Evolutionary conservation across 2,888 invertebrate species (phyloP), one percentile per base, ranked within the genome.

Genomic region (Chymomyza caudatula): DNA sequence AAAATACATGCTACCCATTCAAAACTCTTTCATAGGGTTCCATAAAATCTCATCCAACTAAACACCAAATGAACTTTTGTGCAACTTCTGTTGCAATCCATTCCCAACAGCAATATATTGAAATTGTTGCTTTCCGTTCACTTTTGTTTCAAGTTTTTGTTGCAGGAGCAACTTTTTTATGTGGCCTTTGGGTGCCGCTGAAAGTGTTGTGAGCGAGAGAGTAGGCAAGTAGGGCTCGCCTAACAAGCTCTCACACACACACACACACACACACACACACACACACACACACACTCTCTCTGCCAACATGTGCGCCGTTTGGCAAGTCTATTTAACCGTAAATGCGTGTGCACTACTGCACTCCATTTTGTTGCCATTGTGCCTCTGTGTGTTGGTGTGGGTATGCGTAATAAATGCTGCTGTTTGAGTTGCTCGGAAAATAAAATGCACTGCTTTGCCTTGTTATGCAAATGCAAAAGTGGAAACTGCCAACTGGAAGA

Each of bases 381-480:
- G 6, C 11, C 2, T 63, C 13, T 44, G 42, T 55, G 8, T 58
- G n/a, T 25, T 2, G 2, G 15, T 53, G 19, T 25, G 25, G 17
- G 29, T 63, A 52, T 52, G 23, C 47, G 43, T n/a, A 29, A 54
- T 17, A 20, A 57, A 63, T 63, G 22, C 17, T 65, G 54, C 47
- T 63, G 42, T 65, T 63, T 61, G 57, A 56, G 60, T 61, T 63
- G 54, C 17, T 63, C 56, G 62, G 59, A 20, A 62, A 67, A 64
- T 57, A 59, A 67, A 71, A 67, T 44, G 58, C 70, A 70, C 56
- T 52, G 59, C 64, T 64, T 25, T 67, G 61, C 17, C 19, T 20
- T 61, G 66, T 47, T 59, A 69, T 54, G 60, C 47, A 71, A 69
- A 67, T 67, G 57, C 42, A 58, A 62, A 69, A 44, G 53, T 25